Conservation (phyloP, 2,797 vertebrate genomes). For the Tiaroga cobitis region DNA sequence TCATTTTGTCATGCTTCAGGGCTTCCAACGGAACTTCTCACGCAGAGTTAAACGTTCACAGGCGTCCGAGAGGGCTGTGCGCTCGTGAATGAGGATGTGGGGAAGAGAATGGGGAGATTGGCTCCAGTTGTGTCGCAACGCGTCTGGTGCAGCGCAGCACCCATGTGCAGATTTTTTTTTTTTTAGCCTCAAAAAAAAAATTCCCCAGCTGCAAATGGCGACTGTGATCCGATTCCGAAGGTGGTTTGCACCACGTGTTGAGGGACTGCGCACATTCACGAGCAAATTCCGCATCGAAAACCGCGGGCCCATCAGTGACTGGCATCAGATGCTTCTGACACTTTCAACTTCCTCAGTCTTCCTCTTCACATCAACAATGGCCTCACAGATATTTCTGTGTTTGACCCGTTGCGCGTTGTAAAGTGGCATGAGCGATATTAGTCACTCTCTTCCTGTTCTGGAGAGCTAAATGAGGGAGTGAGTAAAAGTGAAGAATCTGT, state of each 20-base stretch:
- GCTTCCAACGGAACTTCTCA: slow-evolving; percentile 30
- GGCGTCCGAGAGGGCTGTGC: not conserved
- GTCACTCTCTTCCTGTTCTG: slow-evolving; percentile 51
- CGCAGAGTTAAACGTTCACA: slow-evolving; percentile 26
- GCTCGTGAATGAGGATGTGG: slow-evolving; percentile 48
- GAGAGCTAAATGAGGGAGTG: slow-evolving; percentile 24
- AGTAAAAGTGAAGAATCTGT: slow-evolving; percentile 20
- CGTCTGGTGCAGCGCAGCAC: slow-evolving; percentile 9
- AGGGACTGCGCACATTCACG: not conserved
- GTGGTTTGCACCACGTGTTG: slow-evolving; percentile 6
- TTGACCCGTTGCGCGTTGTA: slow-evolving; percentile 28
- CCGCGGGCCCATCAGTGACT: slow-evolving; percentile 9
- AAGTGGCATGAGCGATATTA: slow-evolving; percentile 43
- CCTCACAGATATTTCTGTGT: slow-evolving; percentile 32
- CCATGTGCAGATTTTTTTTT: slow-evolving; percentile 12
- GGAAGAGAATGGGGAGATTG: slow-evolving; percentile 26
- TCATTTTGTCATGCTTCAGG: slow-evolving; percentile 21
- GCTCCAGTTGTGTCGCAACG: slow-evolving; percentile 43
- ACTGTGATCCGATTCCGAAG: slow-evolving; percentile 18
- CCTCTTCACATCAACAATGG: slow-evolving; percentile 28
- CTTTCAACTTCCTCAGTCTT: slow-evolving; percentile 22
- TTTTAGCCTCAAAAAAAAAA: slow-evolving; percentile 1
- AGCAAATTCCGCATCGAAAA: slow-evolving; percentile 2
- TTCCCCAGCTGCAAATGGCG: slow-evolving; percentile 17
- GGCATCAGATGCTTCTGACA: slow-evolving; percentile 18